Conservation (phyloP, 2,888 invertebrate genomes). For the Halictus quadricinctus region DNA sequence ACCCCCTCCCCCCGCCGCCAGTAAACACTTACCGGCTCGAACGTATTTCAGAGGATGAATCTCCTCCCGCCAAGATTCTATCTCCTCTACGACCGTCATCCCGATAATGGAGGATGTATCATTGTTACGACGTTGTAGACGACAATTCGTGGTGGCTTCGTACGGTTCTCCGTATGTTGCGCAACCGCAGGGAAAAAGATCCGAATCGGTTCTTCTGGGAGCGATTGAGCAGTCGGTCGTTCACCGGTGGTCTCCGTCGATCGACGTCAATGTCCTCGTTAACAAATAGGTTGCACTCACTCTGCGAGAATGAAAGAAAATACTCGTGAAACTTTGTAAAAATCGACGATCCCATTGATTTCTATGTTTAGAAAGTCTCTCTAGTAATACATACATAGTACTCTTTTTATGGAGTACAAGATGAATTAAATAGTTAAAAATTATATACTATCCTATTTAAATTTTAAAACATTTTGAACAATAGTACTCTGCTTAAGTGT, state of each 20-base stretch:
- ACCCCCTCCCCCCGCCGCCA: slow-evolving; percentile 32
- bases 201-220: neutral
- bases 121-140: neutral
- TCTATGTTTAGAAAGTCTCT: too few relatives aligned
- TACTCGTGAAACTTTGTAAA: too few relatives aligned
- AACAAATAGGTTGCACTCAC: neutral
- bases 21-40: slow-evolving; percentile 73
- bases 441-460: too few relatives aligned
- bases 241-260: neutral
- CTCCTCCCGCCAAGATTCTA: slow-evolving; percentile 63
- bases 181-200: neutral
- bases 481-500: too few relatives aligned
- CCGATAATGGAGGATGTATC: slow-evolving; percentile 39
- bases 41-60: slow-evolving; percentile 69
- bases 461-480: too few relatives aligned
- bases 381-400: too few relatives aligned
- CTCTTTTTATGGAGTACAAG: too few relatives aligned
- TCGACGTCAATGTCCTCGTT: neutral
- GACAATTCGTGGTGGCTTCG: slow-evolving; percentile 14
- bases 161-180: slow-evolving; percentile 26
- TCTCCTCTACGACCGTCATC: slow-evolving; percentile 49
- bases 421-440: too few relatives aligned
- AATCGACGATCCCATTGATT: too few relatives aligned
- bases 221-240: neutral
- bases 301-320: neutral